Evolutionary conservation across 35 echinoderm and acorn worm species (phyloP), one percentile per base, ranked within the genome.

Genomic region (Anneissia japonica): DNA sequence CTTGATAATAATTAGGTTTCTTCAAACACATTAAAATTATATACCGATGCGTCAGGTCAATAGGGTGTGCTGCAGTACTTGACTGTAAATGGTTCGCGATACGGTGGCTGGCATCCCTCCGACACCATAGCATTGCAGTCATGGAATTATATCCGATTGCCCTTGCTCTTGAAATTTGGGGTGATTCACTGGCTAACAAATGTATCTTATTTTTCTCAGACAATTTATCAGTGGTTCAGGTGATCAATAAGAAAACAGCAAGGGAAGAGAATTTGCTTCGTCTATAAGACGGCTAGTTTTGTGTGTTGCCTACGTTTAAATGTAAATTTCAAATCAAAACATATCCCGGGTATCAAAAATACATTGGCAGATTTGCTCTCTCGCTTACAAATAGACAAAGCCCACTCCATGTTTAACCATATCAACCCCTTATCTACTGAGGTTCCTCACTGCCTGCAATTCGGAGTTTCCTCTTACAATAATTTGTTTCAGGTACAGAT

Each of bases 21-120:
- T 9, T 23, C 43, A 4, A 2, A 32, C 10, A 34, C 84, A 0
- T 38, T 85, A 13, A 46, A 55, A 17, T 55, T 85, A 0, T 85
- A 74, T 33, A 74, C 83, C 28, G 83, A 85, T 76, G 64, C 84
- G 36, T 5, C 84, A 3, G 84, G 84, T 86, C 84, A 0, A 75
- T 86, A 0, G 84, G 84, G 0, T 86, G 76, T 23, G 84, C 64
- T n/a, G 72, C 84, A n/a, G 30, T 73, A 16, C 26, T 76, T 5
- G 33, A 37, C 9, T 28, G 40, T 4, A n/a, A 75, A 34, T 86
- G 84, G 84, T 86, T 86, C 30, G 35, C 34, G 36, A 23, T 72
- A n/a, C 31, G 32, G 14, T 86, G 84, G 84, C 73, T 72, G 0
- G 36, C 9, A 0, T 32, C 2, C 1, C 41, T 72, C 64, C 32